These are phyloP conservation scores for Catostomus latipinnis DNA, from an alignment of 2,797 vertebrate species.

Conservation along the genomic window DNA sequence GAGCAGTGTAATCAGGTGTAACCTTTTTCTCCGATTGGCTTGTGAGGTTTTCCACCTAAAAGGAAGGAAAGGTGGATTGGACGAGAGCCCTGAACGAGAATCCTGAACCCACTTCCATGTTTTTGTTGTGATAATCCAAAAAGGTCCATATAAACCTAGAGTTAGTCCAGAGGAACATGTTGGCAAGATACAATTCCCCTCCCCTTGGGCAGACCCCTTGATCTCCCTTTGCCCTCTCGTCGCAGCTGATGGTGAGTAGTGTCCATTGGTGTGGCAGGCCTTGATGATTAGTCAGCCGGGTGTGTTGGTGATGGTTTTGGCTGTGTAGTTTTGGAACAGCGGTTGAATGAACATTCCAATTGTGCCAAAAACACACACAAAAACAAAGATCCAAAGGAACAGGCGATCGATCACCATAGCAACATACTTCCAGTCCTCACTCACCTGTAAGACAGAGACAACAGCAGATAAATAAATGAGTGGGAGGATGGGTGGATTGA, in stretches of 20 bases:
- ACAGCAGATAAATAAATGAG: not conserved
- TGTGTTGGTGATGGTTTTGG: slow-evolving; percentile 79
- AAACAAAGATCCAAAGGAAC: slow-evolving; percentile 97
- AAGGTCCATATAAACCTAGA: slow-evolving; percentile 71
- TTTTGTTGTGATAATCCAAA: slow-evolving; percentile 64
- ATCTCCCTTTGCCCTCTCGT: slow-evolving; percentile 58
- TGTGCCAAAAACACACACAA: slow-evolving; percentile 94
- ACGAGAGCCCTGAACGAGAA: slow-evolving; percentile 32
- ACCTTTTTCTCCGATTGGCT: slow-evolving; percentile 59
- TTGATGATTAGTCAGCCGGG: slow-evolving; percentile 73
- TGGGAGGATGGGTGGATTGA: not conserved
- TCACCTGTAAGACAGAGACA: slow-evolving; percentile 81
- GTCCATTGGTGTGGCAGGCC: slow-evolving; percentile 52
- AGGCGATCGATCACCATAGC: slow-evolving; percentile 99
- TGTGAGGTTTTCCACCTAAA: slow-evolving; percentile 52
- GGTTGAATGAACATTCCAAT: slow-evolving; percentile 97
- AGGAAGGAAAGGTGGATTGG: slow-evolving; percentile 55
- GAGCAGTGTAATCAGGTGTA: slow-evolving; percentile 58
- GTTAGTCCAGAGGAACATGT: slow-evolving; percentile 66
- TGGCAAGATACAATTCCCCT: slow-evolving; percentile 61
- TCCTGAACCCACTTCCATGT: slow-evolving; percentile 52
- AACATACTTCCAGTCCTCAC: slow-evolving; percentile 98
- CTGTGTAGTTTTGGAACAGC: slow-evolving; percentile 93
- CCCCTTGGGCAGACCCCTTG: slow-evolving; percentile 41
- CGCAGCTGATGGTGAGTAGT: slow-evolving; percentile 62